Percentiles rank a stretch among this genome's conserved stretches.
phyloP scores from a whole-genome alignment of 2,888 invertebrate species.

The Orthosia gracilis region DNA sequence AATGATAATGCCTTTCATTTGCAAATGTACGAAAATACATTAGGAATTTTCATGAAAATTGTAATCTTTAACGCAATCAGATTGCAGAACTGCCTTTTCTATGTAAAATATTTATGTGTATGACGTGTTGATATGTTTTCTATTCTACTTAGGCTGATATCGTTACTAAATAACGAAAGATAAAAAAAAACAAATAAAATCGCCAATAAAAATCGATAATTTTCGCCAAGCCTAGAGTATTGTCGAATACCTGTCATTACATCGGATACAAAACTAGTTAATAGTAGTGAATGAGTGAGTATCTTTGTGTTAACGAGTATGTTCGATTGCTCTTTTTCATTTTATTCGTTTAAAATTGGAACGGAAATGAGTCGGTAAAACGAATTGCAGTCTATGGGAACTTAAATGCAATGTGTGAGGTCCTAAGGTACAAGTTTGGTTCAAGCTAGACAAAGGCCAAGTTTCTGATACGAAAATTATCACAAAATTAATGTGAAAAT shows the following conservation, averaged over 20 bases:
- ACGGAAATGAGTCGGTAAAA: constrained; percentile 13
- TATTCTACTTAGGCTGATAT: too few relatives aligned
- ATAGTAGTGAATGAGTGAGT: constrained; percentile 35
- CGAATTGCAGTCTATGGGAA: constrained; percentile 7
- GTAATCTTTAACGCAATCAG: too few relatives aligned
- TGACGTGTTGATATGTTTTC: too few relatives aligned
- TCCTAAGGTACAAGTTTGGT: background rate
- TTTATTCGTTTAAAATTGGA: constrained; percentile 26
- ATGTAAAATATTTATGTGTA: too few relatives aligned
- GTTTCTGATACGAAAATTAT: background rate
- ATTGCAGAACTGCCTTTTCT: too few relatives aligned
- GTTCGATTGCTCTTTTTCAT: constrained; percentile 31
- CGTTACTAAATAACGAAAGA: too few relatives aligned
- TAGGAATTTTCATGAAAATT: too few relatives aligned
- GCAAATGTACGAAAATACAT: too few relatives aligned
- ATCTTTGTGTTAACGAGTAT: constrained; percentile 15
- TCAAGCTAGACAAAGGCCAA: background rate
- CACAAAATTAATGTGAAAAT: background rate
- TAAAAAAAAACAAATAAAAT: too few relatives aligned
- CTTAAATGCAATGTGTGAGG: background rate
- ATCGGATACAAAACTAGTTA: constrained; percentile 42
- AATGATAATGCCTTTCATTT: too few relatives aligned
- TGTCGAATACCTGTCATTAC: constrained; percentile 54
- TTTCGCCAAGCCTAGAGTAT: background rate
- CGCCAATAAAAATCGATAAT: too few relatives aligned